Evolutionary conservation across 2,113 vertebrate genomes (phyloP), one percentile per base, ranked within the genome.

Genomic region (Chaetura pelagica): DNA sequence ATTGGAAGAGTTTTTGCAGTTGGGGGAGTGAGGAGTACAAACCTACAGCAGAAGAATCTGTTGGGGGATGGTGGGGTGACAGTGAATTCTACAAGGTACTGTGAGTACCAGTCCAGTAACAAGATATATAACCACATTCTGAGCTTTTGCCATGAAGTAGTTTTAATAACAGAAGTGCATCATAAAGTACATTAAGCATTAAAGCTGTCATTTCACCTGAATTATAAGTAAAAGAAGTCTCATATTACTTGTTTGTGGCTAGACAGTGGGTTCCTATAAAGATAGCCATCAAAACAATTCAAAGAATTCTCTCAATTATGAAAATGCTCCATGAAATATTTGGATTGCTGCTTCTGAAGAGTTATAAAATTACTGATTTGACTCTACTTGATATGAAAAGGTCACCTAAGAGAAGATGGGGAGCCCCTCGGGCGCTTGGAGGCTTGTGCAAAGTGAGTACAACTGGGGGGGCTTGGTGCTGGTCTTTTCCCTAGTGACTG

Each of bases 391-490:
- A 4, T n/a, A 3, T 6, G 3, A 48, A 89, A 94, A 98, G 97
- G 84, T 66, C 38, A n/a, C 58, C 29, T 11, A 4, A 87, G 3
- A 59, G 16, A 26, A 55, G 42, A 96, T 59, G 58, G 77, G 7
- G 93, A 92, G 4, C 79, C 94, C 14, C 61, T 90, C 40, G 98
- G 98, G 59, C 97, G 97, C 54, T 93, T 99, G 59, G 71, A 98
- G 27, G 98, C 99, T 9, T 99, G 99, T 96, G 99, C 98, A 40
- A 99, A 98, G 99, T 99, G 89, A 98, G 99, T 96, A 49, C 42
- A 16, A 32, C 68, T 55, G 11, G 4, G 19, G 57, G 38, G 4
- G 18, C 7, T 24, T 22, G 16, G 1, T 35, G 24, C 58, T 66
- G 17, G 9, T 69, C 34, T 51, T 35, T 75, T 23, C 29, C 30